Conservation (phyloP, 2,888 invertebrate species). For the Standfussiana lucernea region DNA sequence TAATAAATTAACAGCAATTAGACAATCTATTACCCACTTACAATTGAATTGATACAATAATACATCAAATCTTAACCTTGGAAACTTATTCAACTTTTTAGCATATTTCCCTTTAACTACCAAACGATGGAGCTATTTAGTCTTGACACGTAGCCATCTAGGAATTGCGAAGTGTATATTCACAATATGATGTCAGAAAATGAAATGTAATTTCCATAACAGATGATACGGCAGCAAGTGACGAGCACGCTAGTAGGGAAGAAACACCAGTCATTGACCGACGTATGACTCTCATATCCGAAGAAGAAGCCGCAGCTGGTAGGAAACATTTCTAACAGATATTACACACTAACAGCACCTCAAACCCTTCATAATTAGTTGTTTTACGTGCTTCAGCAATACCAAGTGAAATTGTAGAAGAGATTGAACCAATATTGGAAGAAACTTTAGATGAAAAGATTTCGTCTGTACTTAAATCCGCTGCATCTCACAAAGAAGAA, state of each 20-base stretch:
- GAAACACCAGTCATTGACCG: slow-evolving; percentile 82
- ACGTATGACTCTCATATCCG: slow-evolving; percentile 85
- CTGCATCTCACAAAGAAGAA: slow-evolving; percentile 72
- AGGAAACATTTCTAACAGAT: slow-evolving; percentile 64
- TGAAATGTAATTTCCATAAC: slow-evolving; percentile 71
- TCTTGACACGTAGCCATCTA: slow-evolving; percentile 1
- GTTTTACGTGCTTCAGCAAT: slow-evolving; percentile 70
- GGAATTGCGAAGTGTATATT: slow-evolving; percentile 3
- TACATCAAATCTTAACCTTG: slow-evolving; percentile 1
- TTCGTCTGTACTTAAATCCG: slow-evolving; percentile 68
- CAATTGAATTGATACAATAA: slow-evolving; percentile 2
- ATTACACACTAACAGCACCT: slow-evolving; percentile 42
- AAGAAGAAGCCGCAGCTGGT: slow-evolving; percentile 75
- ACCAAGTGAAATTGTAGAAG: slow-evolving; percentile 67
- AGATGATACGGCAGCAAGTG: slow-evolving; percentile 81
- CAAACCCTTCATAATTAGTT: slow-evolving; percentile 49
- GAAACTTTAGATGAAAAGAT: slow-evolving; percentile 68
- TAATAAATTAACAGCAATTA: slow-evolving; percentile 44
- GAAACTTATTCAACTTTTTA: slow-evolving; percentile 9
- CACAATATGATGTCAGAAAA: slow-evolving; percentile 19
- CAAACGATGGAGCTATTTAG: slow-evolving; percentile 26
- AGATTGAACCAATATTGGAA: slow-evolving; percentile 67
- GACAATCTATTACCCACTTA: slow-evolving; percentile 14
- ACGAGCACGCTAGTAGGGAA: slow-evolving; percentile 78
- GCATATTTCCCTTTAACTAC: slow-evolving; percentile 16